These are phyloP conservation scores for Centropus unirufus DNA, from an alignment of 2,113 vertebrate species.

Conservation along the genomic window DNA sequence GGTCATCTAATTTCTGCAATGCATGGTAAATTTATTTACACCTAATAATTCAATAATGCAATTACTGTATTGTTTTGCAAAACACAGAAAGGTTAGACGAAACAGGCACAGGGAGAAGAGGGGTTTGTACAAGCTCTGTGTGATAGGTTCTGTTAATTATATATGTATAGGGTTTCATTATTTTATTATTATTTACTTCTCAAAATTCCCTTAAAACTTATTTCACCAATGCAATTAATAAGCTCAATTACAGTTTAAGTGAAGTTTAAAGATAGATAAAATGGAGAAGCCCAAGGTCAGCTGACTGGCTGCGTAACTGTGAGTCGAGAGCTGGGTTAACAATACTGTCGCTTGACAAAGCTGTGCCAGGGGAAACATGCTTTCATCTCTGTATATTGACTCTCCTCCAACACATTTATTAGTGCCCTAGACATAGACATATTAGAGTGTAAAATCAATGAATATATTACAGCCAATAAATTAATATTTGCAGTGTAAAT, in stretches of 20 bases:
- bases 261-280: background rate
- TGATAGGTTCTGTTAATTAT: background rate
- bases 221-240: background rate
- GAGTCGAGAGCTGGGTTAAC: background rate
- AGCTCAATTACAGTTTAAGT: background rate
- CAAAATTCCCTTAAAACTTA: background rate
- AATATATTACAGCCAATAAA: background rate
- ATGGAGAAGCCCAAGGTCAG: background rate
- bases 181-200: background rate
- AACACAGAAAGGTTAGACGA: background rate
- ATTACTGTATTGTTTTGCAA: background rate
- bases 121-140: accelerated
- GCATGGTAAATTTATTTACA: accelerated
- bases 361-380: background rate
- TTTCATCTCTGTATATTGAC: background rate
- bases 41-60: background rate
- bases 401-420: background rate
- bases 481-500: conserved; percentile 29
- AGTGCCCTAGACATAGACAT: background rate
- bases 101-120: background rate
- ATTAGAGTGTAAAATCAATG: background rate
- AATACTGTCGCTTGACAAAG: background rate
- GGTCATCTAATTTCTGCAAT: background rate
- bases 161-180: background rate
- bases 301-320: background rate